phyloP scores from a whole-genome alignment of 1,140 invertebrate genomes.

The Chrysomallon squamiferum region DNA sequence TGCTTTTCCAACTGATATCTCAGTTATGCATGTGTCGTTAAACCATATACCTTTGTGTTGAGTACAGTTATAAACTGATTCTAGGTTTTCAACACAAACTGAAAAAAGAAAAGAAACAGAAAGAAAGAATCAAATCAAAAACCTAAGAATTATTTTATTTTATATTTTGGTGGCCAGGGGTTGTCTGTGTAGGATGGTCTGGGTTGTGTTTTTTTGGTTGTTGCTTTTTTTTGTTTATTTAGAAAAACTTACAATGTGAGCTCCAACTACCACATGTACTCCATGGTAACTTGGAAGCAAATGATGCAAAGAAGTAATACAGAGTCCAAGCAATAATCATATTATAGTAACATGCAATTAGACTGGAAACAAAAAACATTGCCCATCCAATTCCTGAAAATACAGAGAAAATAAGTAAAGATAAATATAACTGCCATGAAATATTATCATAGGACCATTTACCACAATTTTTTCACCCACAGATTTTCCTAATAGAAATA shows the following conservation, averaged over 20 bases:
- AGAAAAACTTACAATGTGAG: constrained; percentile 65
- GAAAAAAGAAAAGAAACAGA: background rate
- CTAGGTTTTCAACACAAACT: constrained; percentile 22
- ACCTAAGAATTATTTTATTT: too few species aligned
- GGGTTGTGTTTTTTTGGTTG: too few species aligned
- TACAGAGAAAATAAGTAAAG: background rate
- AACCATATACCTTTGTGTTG: constrained; percentile 32
- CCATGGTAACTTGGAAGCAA: constrained; percentile 80
- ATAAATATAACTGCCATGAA: too few species aligned
- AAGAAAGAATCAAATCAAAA: too few species aligned
- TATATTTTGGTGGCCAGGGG: too few species aligned
- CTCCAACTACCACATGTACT: constrained; percentile 95
- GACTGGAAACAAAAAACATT: constrained; percentile 92
- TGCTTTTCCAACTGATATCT: constrained; percentile 16
- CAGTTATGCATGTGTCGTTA: constrained; percentile 32
- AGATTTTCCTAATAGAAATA: too few species aligned
- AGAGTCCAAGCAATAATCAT: constrained; percentile 98
- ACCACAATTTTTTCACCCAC: too few species aligned
- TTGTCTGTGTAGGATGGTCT: too few species aligned
- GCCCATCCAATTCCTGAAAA: constrained; percentile 76
- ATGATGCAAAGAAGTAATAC: constrained; percentile 79
- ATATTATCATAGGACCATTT: too few species aligned
- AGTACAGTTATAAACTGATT: constrained; percentile 32
- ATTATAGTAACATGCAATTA: constrained; percentile 98
- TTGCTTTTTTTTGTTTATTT: too few species aligned